These are phyloP conservation scores for Tauraco erythrolophus DNA, from an alignment of 2,113 vertebrate species.

Conservation along the genomic window DNA sequence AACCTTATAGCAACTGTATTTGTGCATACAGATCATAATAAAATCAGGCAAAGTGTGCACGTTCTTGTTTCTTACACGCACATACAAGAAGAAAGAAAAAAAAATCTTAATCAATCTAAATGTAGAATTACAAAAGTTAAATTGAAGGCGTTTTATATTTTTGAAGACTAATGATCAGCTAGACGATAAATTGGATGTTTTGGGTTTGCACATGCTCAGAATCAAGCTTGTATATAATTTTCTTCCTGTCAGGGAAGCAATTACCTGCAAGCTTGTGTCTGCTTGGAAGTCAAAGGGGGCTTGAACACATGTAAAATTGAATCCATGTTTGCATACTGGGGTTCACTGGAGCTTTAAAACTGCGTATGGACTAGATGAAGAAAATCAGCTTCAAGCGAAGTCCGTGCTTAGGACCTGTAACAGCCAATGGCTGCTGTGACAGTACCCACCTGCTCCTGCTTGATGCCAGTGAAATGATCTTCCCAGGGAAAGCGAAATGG, in stretches of 20 bases:
- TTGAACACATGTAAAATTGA: neutral
- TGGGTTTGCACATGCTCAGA: neutral
- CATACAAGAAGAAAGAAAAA: neutral
- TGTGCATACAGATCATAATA: neutral
- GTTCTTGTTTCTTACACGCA: neutral
- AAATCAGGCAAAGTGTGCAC: neutral
- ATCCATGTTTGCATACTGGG: neutral
- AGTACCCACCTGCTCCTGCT: fast-evolving
- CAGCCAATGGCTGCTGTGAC: too few relatives aligned
- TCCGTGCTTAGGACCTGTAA: fast-evolving
- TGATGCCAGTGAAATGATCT: too few relatives aligned
- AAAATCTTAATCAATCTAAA: neutral
- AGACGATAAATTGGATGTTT: neutral
- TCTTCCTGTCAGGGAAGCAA: neutral
- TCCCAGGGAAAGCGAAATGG: neutral
- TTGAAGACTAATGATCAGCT: neutral
- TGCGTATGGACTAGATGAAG: neutral
- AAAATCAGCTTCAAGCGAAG: neutral
- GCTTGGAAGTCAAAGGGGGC: neutral
- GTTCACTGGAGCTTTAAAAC: neutral
- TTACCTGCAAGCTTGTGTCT: neutral
- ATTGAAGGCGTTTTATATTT: neutral
- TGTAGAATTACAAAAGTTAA: neutral
- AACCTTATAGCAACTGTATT: neutral
- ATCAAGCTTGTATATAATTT: neutral